These are phyloP conservation scores for Stegodyphus dumicola DNA, from an alignment of 1,140 invertebrate genomes.

Conservation along the genomic window DNA sequence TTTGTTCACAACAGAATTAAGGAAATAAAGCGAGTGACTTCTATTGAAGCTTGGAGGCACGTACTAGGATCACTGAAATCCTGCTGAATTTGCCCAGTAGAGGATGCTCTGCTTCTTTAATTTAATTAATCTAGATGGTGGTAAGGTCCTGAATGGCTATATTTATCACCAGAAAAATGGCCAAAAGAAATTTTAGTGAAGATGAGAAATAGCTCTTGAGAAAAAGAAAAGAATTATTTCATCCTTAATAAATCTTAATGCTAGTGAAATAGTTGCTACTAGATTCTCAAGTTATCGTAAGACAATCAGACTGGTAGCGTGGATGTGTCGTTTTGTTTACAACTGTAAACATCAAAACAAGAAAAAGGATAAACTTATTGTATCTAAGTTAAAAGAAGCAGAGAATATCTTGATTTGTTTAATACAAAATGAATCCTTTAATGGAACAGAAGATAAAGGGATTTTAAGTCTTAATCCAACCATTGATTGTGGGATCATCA, in stretches of 20 bases:
- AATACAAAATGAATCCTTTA: conserved; percentile 7
- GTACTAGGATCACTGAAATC: conserved; percentile 30
- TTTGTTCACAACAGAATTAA: no score
- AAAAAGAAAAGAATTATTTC: no score
- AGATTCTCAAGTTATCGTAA: no score
- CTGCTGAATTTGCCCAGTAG: conserved; percentile 14
- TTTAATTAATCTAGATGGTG: not conserved
- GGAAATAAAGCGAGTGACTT: conserved; percentile 37
- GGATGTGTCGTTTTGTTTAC: conserved; percentile 1
- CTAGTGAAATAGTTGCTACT: no score
- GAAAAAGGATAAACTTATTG: not conserved
- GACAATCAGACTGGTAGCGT: no score
- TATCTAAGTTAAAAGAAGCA: not conserved
- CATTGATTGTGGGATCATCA: no score
- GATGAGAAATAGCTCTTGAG: no score
- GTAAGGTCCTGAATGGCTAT: no score
- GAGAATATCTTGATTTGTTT: not conserved
- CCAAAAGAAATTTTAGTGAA: no score
- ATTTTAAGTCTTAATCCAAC: not conserved
- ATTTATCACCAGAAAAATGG: no score
- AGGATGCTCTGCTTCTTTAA: conserved; percentile 5
- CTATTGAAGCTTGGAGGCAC: conserved; percentile 10
- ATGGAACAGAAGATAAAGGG: not conserved
- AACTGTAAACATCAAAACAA: conserved; percentile 3
- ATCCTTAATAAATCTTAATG: no score